Evolutionary conservation across 2,113 vertebrate genomes (phyloP), one percentile per base, ranked within the genome.

Genomic region (Thalassarche chlororhynchos): DNA sequence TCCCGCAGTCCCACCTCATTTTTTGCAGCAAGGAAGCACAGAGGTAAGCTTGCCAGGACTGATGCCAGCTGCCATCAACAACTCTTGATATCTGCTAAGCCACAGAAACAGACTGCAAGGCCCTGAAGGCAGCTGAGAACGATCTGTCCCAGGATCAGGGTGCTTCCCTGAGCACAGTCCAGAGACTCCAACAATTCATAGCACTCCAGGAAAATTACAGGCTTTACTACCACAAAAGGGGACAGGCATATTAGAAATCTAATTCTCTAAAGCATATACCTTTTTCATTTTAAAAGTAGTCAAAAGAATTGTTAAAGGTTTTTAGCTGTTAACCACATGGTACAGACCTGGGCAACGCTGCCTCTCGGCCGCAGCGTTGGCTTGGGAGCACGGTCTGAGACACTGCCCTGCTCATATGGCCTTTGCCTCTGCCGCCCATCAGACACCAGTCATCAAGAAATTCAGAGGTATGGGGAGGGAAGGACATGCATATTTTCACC

Each of bases 391-490:
- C 0, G 0, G 29, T 14, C 75, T 84, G 18, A 0, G 5, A 8
- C 58, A 25, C 68, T 36, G 51, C 28, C 34, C 60, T 10, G 2
- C 18, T 49, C 40, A 31, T 3, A 2, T 1, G 8, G 17, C 51
- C 38, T 84, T 55, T 24, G 18, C 38, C n/a, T 84, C 69, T 78
- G 76, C 21, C 10, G 3, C 52, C 23, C 57, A 52, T 23, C 75
- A 29, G 21, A 38, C 10, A 20, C 2, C 58, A 68, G 32, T 2
- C 42, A n/a, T 1, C 0, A 0, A 51, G 49, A 62, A 54, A 58
- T 17, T 54, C 7, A 3, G 78, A 72, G 40, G 7, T 2, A 5
- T 7, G 42, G 46, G 17, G 9, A 52, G 6, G 32, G 38, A 68
- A 64, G 14, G 10, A 54, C 9, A 5, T 2, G 9, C 28, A 19